Base-by-base conservation (phyloP, 2,797 vertebrate genomes). In the Uromys caudimaculatus region DNA sequence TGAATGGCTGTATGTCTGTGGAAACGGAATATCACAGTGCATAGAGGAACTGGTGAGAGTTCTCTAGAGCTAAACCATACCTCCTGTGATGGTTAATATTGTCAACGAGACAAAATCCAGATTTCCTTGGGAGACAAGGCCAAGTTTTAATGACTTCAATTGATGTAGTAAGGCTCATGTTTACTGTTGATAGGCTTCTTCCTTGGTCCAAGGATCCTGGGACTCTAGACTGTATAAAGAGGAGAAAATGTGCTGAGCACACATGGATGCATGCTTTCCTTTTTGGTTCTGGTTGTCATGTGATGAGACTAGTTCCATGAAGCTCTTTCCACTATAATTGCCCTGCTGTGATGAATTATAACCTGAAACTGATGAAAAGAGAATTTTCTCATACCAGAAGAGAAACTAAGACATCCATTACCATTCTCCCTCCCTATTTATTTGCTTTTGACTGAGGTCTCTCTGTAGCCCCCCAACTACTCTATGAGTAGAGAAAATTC, bases 31-130 rank as follows among this genome's bases (percentile, higher is more conserved):
- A 6, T 3, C 29, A 17, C 2, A 14, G 27, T 54, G 41, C 21
- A 1, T 3, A 1, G 0, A 24, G 54, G 8, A 24, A 17, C 16
- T 41, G 7, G 12, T 3, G 16, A 79, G 62, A 8, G 0, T 0
- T 62, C 69, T 21, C 17, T 1, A 6, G 35, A 32, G 35, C 71
- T 64, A 52, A 86, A 17, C 47, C 47, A 86, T 52, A 67, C 11
- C 32, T 67, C 32, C 21, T 67, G 32, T 52, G 21, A 23, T 35
- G 11, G 35, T 54, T 52, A 71, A 27, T 52, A 14, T 44, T 44
- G 56, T 71, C 47, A 54, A 11, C 47, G 10, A 69, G 84, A 86
- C 35, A 50, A 67, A 52, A 50, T 50, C 60, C 21, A 69, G 64
- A 71, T 38, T 71, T 64, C 52, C 35, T 60, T 73, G 50, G 56